Evolutionary conservation across 2,888 invertebrate species (phyloP), one percentile per base, ranked within the genome.

Genomic region (Polia nebulosa): DNA sequence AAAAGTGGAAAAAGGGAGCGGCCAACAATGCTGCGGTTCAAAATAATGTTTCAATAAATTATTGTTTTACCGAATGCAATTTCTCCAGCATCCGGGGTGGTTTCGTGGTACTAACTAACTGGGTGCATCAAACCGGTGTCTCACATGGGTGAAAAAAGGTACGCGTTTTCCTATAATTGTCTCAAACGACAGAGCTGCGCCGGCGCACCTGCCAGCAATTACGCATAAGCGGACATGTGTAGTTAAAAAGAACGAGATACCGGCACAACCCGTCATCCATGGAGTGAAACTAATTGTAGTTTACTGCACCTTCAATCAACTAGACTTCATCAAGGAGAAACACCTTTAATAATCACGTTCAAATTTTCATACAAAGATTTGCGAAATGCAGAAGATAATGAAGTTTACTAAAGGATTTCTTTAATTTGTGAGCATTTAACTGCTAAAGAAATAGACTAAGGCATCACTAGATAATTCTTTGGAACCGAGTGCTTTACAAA

Each of bases 161-260:
- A 81, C 84, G 83, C 15, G 78, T 85, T 89, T 87, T 86, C 84
- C 84, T 83, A 83, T 88, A 90, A 89, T 87, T 84, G 87, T 83
- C 72, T 69, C 77, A 79, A 84, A 80, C 77, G 80, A 78, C 73
- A 72, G 73, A 83, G 78, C 77, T 76, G 69, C 74, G 61, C 84
- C 66, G 83, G 84, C 85, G 87, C 92, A 93, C 92, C 92, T 92
- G 91, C 87, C 80, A 78, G 86, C 86, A 91, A 92, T 92, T 91
- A 90, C 85, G 89, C 80, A 83, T 81, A 85, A 89, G 84, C 88
- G 88, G 90, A 88, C 87, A 82, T 86, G 83, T 83, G 88, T 81
- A 89, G 85, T 89, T 88, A 89, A 88, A 85, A 86, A 72, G 83
- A 85, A 85, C 84, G 72, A 87, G 87, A 86, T 82, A 85, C 88